A percentile compares a stretch with the other conserved stretches of the same genome.
Conservation (phyloP, 2,797 vertebrate genomes). For the Botia kubotai region DNA sequence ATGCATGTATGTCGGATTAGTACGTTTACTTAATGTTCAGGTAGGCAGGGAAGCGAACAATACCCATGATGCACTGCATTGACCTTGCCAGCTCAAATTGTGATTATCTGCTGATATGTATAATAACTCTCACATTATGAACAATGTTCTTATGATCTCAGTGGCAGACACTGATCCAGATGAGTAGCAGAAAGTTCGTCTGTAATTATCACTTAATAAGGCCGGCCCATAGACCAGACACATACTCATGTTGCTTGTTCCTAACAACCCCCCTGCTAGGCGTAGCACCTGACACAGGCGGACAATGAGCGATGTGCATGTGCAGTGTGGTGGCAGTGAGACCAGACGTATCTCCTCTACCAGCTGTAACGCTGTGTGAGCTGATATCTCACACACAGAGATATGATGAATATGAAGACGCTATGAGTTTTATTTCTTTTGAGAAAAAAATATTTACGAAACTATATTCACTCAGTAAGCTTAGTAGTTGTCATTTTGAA, state of each 20-base stretch:
- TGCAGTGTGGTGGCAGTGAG: slow-evolving; percentile 12
- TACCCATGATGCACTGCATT: no score
- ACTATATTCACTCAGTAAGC: slow-evolving; percentile 3
- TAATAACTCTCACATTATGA: no score
- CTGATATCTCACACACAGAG: slow-evolving; percentile 21
- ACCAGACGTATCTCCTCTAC: neutral
- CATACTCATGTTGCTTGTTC: slow-evolving; percentile 13
- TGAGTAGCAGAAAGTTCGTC: slow-evolving; percentile 33
- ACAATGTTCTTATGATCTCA: neutral
- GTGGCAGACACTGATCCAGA: slow-evolving; percentile 7
- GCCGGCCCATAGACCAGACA: slow-evolving; percentile 32
- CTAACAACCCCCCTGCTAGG: slow-evolving; percentile 20
- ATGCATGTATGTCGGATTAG: no score
- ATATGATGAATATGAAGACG: slow-evolving; percentile 21
- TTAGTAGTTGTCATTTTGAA: slow-evolving; percentile 10
- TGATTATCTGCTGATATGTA: no score
- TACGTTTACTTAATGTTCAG: no score
- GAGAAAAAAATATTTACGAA: neutral
- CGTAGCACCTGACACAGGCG: slow-evolving; percentile 46
- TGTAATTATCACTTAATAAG: slow-evolving; percentile 48
- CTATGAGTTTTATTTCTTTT: slow-evolving; percentile 1
- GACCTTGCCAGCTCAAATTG: no score
- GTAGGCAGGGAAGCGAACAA: no score
- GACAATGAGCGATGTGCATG: slow-evolving; percentile 30
- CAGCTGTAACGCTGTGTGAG: slow-evolving; percentile 32